phyloP scores from a whole-genome alignment of 2,888 invertebrate genomes.

The Trichacis sp. region DNA sequence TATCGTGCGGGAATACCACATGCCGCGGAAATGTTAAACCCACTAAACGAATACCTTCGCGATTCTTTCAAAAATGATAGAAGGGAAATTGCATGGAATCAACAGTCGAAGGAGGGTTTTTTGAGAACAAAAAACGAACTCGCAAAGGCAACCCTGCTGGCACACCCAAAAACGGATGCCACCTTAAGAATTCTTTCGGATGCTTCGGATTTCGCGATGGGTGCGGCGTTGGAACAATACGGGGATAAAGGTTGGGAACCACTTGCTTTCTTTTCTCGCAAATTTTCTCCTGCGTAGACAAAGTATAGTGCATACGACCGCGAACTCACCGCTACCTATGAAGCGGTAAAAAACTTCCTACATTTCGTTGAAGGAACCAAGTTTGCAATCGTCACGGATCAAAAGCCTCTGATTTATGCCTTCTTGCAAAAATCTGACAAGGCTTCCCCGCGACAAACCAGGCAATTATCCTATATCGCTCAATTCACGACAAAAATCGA shows the following conservation, averaged over 20 bases:
- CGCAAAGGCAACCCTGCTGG: constrained; percentile 12
- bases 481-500: constrained; percentile 31
- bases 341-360: constrained; percentile 39
- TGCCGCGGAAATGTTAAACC: constrained; percentile 56
- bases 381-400: constrained; percentile 26
- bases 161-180: constrained; percentile 13
- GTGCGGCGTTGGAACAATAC: constrained; percentile 44
- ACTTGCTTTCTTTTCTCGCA: constrained; percentile 46
- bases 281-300: constrained; percentile 36
- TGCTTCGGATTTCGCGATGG: constrained; percentile 46
- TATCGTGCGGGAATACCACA: constrained; percentile 59
- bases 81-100: constrained; percentile 13
- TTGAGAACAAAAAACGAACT: constrained; percentile 20
- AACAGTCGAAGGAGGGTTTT: constrained; percentile 1
- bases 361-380: constrained; percentile 38
- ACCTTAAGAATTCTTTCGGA: constrained; percentile 21
- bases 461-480: constrained; percentile 22
- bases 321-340: constrained; percentile 47
- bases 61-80: constrained; percentile 12
- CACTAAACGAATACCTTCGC: constrained; percentile 49
- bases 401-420: constrained; percentile 35
- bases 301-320: constrained; percentile 49
- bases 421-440: constrained; percentile 10
- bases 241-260: constrained; percentile 37
- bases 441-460: constrained; percentile 21